These are phyloP conservation scores for Archips xylosteana DNA, from an alignment of 2,888 invertebrate species.

Conservation along the genomic window DNA sequence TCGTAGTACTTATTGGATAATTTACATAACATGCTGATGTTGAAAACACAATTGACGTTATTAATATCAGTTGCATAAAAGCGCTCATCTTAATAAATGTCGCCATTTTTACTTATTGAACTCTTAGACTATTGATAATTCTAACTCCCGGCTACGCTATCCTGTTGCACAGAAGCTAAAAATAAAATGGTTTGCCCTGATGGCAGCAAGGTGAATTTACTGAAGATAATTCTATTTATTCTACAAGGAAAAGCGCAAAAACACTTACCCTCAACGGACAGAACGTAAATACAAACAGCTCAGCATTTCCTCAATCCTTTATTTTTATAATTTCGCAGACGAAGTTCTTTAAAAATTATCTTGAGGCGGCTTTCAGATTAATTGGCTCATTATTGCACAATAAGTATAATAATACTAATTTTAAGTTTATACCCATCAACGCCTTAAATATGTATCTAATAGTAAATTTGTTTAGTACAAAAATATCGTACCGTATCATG, in stretches of 20 bases:
- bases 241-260: neutral
- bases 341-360: neutral
- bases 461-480: too few species aligned
- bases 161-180: neutral
- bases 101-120: neutral
- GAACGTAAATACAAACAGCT: neutral
- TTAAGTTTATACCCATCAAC: too few species aligned
- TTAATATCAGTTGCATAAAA: neutral
- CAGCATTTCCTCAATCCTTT: neutral
- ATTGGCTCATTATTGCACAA: neutral
- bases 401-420: too few species aligned
- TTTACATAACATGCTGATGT: slow-evolving; percentile 26
- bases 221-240: neutral
- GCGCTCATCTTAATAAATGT: neutral
- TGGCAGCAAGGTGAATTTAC: neutral
- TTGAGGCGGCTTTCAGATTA: neutral
- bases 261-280: neutral
- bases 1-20: slow-evolving; percentile 10
- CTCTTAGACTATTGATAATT: slow-evolving; percentile 2
- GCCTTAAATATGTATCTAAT: too few species aligned
- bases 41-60: neutral
- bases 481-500: too few species aligned
- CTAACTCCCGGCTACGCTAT: neutral
- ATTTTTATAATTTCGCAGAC: neutral
- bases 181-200: neutral